Evolutionary conservation across 1,140 invertebrate species (phyloP).

Genomic region (Achroia grisella): DNA sequence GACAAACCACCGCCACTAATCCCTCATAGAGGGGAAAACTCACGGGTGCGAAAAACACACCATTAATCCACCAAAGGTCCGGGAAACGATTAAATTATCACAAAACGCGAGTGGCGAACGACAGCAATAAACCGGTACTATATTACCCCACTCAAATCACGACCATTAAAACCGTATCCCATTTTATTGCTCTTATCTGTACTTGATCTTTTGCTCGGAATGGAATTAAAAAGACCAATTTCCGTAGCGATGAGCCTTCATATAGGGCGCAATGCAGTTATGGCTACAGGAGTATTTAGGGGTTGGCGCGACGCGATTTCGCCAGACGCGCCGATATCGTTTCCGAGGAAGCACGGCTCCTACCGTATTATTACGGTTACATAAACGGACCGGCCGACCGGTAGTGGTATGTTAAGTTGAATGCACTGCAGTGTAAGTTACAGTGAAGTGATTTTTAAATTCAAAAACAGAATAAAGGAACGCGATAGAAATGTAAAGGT

Average conservation of each 20-base stretch:
- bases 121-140: constrained; percentile 37
- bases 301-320: constrained; percentile 19
- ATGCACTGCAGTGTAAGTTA: constrained; percentile 9
- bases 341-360: constrained; percentile 38
- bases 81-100: constrained; percentile 51
- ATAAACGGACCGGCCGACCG: constrained; percentile 14
- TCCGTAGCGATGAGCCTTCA: constrained; percentile 10
- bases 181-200: constrained; percentile 1
- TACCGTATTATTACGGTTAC: constrained; percentile 11
- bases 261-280: constrained; percentile 53
- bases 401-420: constrained; percentile 2
- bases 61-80: constrained; percentile 8
- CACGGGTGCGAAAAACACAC: background rate
- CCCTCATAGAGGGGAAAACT: constrained; percentile 7
- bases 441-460: constrained; percentile 10
- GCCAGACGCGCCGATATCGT: constrained; percentile 42
- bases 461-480: background rate
- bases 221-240: constrained; percentile 6
- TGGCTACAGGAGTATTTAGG: constrained; percentile 18
- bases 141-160: constrained; percentile 35
- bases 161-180: constrained; percentile 19
- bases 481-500: constrained; percentile 18
- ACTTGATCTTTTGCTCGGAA: background rate
- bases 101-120: constrained; percentile 39
- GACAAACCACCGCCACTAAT: constrained; percentile 1